Base-by-base conservation (phyloP, 1,140 invertebrate species). In the Mamestra configurata region DNA sequence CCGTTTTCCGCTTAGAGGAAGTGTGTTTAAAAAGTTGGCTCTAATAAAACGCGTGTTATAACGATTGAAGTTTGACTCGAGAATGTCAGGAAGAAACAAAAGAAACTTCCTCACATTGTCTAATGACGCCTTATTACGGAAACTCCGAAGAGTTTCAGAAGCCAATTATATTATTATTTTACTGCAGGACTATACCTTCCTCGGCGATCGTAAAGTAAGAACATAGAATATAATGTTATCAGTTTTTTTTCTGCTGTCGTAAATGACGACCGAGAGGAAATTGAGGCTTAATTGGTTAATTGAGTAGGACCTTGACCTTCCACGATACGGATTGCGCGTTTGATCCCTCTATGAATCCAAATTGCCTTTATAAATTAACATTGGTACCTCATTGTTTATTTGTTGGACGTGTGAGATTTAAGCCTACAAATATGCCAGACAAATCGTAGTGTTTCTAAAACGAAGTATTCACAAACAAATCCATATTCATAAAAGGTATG, bases 51-150 rank as follows among this genome's bases (percentile, higher is more conserved):
- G 73, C 51, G 51, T 59, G 51, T 75, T 43, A 59, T 75, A 61
- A 75, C 72, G 55, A 75, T 76, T 64, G 57, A 49, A 76, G 73
- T 76, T 76, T 64, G 43, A 76, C 18, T 59, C 6, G 22, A 59
- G 18, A 43, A 20, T 61, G 22, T 53, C 49, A 71, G 22, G 11
- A 27, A 15, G 53, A 24, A 75, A 59, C 20, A 49, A 43, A 49
- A 49, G 40, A 49, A 46, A 49, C 5, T 46, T 49, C 22, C 40
- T 46, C 18, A 27, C 66, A 43, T 22, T 75, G 27, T 75, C 6
- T 15, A 72, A 37, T 55, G 51, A 35, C 49, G 51, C 31, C 31
- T 72, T 72, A 72, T 72, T 72, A 55, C 37, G 18, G 18, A 40
- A 40, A 22, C 35, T 37, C n/a, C 10, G 35, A 40, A n/a, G n/a